These are phyloP conservation scores for Silurus lanzhouensis DNA, from an alignment of 2,797 vertebrate genomes.

Conservation along the genomic window DNA sequence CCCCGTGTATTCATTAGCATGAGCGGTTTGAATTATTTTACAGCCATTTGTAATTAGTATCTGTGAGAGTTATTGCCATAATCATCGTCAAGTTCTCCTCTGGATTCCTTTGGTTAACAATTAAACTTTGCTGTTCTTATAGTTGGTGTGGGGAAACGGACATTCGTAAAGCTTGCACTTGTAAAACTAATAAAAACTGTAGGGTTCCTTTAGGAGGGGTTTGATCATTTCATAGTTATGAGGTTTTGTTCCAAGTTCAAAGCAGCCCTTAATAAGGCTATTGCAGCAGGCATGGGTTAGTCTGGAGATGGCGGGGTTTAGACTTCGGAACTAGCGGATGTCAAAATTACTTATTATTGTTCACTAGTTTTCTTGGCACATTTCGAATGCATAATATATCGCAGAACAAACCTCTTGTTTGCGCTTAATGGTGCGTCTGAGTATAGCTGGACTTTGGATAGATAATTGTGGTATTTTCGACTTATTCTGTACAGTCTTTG, in stretches of 20 bases:
- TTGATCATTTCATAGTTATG: slow-evolving; percentile 76
- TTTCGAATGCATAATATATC: background rate
- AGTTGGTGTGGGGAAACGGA: slow-evolving; percentile 70
- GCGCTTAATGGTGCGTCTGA: background rate
- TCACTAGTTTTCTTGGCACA: background rate
- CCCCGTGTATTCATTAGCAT: slow-evolving; percentile 81
- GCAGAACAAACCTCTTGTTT: background rate
- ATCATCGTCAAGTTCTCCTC: slow-evolving; percentile 74
- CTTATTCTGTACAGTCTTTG: background rate
- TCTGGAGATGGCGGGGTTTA: slow-evolving; percentile 2
- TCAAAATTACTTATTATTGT: slow-evolving; percentile 5
- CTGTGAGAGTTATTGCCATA: slow-evolving; percentile 76
- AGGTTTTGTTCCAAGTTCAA: slow-evolving; percentile 72
- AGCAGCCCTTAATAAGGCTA: slow-evolving; percentile 68
- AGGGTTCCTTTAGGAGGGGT: slow-evolving; percentile 77
- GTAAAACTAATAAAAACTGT: slow-evolving; percentile 80
- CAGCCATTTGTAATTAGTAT: slow-evolving; percentile 82
- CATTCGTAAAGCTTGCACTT: slow-evolving; percentile 73
- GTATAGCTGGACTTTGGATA: background rate
- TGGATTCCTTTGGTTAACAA: slow-evolving; percentile 71
- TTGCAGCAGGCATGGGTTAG: slow-evolving; percentile 56
- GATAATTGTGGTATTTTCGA: background rate
- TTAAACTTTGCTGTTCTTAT: slow-evolving; percentile 70
- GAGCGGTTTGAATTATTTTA: slow-evolving; percentile 81
- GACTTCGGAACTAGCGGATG: slow-evolving; percentile 10